A percentile compares a stretch with the other conserved stretches of the same genome.
Evolutionary conservation across 2,797 vertebrate species (phyloP).

Genomic region (Staurois parvus): DNA sequence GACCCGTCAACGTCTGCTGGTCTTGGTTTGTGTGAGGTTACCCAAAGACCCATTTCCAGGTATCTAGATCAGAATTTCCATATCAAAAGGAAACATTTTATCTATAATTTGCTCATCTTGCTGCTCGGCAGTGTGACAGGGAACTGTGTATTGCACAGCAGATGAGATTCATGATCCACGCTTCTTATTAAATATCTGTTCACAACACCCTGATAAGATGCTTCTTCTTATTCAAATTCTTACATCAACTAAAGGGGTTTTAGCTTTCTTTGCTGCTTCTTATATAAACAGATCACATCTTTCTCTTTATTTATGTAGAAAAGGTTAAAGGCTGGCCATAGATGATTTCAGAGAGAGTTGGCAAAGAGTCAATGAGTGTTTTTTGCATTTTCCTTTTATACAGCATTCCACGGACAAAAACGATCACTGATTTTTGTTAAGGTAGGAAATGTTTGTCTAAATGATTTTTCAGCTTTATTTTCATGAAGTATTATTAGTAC

Average conservation of each 20-base stretch:
- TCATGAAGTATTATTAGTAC: too few relatives aligned
- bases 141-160: not conserved
- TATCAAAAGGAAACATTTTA: slow-evolving; percentile 47
- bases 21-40: slow-evolving; percentile 8
- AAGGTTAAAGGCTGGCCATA: not conserved
- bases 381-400: too few relatives aligned
- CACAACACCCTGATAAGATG: slow-evolving; percentile 2
- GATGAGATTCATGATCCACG: slow-evolving; percentile 38
- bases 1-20: not conserved
- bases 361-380: too few relatives aligned
- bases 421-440: too few relatives aligned
- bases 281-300: not conserved
- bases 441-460: too few relatives aligned
- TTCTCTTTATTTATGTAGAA: not conserved
- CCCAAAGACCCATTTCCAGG: slow-evolving; percentile 22
- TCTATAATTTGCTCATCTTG: slow-evolving; percentile 50
- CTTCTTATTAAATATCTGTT: slow-evolving; percentile 8
- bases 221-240: not conserved
- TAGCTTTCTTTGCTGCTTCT: not conserved
- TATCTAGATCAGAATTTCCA: slow-evolving; percentile 57
- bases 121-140: not conserved
- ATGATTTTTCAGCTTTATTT: too few relatives aligned
- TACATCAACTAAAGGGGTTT: not conserved
- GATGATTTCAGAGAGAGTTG: too few relatives aligned
- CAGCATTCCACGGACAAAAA: too few relatives aligned